Evolutionary conservation across 2,113 vertebrate species (phyloP).

Genomic region (Dromiciops gliroides): DNA sequence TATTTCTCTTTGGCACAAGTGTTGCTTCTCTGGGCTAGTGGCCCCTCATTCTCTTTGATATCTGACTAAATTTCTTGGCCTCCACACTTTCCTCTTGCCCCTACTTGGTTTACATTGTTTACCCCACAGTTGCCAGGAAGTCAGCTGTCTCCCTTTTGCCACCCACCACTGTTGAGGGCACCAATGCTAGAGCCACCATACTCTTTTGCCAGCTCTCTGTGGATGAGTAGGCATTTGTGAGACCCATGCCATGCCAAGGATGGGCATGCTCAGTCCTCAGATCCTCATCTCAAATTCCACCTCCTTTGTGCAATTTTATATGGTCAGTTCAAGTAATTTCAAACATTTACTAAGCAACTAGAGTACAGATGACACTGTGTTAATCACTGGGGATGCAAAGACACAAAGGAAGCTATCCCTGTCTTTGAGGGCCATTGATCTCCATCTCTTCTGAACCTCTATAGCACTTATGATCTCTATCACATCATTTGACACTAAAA

Average conservation of each 20-base stretch:
- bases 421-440: not conserved
- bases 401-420: not conserved
- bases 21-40: not conserved
- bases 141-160: not conserved
- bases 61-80: conserved; percentile 23
- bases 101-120: not conserved
- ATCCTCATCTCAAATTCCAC: not conserved
- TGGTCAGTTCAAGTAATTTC: not conserved
- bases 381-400: not conserved
- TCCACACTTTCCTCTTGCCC: not conserved
- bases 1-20: conserved; percentile 1
- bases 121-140: not conserved
- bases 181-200: not conserved
- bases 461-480: not conserved
- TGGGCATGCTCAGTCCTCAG: not conserved
- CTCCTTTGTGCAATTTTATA: not conserved
- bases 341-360: not conserved
- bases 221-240: not conserved
- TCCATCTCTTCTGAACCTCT: not conserved
- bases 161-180: not conserved
- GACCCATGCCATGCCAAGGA: not conserved
- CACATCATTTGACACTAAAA: not conserved
- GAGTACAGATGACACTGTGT: not conserved
- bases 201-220: not conserved
- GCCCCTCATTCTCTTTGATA: not conserved